Evolutionary conservation across 2,113 vertebrate species (phyloP).

Genomic region (Entomyzon cyanotis): DNA sequence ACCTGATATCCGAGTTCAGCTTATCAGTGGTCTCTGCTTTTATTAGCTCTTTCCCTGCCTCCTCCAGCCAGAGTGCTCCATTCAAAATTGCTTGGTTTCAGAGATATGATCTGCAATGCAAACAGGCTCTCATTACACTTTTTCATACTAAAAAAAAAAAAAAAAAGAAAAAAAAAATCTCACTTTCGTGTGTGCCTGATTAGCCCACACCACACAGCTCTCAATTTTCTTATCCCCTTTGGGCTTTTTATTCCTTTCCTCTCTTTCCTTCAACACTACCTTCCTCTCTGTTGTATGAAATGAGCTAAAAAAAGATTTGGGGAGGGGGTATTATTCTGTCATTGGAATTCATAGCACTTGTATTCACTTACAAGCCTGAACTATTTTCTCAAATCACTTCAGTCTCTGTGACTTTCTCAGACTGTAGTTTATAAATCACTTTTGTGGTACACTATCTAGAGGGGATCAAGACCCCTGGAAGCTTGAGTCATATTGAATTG

Average conservation of each 20-base stretch:
- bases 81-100: conserved; percentile 63
- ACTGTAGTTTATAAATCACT: conserved; percentile 76
- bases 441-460: conserved; percentile 46
- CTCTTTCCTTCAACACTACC: conserved; percentile 39
- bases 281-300: conserved; percentile 66
- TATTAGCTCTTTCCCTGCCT: conserved; percentile 4
- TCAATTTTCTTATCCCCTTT: conserved; percentile 29
- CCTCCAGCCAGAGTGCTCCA: conserved; percentile 46
- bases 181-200: conserved; percentile 64
- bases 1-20: conserved; percentile 4
- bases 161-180: conserved; percentile 5
- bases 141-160: conserved; percentile 37
- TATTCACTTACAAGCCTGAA: conserved; percentile 73
- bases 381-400: conserved; percentile 72
- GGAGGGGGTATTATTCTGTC: conserved; percentile 58
- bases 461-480: conserved; percentile 68
- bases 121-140: conserved; percentile 71
- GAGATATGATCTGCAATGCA: conserved; percentile 67
- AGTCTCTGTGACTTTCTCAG: conserved; percentile 68
- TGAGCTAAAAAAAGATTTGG: conserved; percentile 68
- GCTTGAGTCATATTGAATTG: conserved; percentile 72
- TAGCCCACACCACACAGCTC: conserved; percentile 42
- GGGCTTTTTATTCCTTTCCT: neutral
- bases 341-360: conserved; percentile 76
- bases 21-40: conserved; percentile 30